These are phyloP conservation scores for Chloropsis hardwickii DNA, from an alignment of 2,113 vertebrate species.

Conservation along the genomic window DNA sequence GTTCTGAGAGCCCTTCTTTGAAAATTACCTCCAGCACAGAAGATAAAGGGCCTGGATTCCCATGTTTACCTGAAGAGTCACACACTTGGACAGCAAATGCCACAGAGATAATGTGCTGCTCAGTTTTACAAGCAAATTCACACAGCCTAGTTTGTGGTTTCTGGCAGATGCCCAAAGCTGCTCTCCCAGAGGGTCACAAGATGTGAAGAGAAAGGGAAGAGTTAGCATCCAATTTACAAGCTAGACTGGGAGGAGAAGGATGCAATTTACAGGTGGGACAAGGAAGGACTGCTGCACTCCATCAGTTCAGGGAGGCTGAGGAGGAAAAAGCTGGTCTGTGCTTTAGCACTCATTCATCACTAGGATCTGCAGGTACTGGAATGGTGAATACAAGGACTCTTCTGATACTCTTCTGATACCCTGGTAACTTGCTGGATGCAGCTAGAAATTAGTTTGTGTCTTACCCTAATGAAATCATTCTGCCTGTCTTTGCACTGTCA, in stretches of 20 bases:
- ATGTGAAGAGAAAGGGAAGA: background rate
- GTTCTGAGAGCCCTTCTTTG: background rate
- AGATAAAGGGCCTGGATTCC: background rate
- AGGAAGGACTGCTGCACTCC: background rate
- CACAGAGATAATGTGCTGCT: background rate
- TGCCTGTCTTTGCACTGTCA: background rate
- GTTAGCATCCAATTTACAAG: background rate
- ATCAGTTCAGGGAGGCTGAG: background rate
- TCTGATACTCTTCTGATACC: background rate
- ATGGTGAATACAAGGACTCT: background rate
- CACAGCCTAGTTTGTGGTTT: background rate
- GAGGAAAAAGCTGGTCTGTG: background rate
- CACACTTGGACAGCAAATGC: background rate
- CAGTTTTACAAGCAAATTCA: conserved; percentile 1
- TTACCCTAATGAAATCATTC: background rate
- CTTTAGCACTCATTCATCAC: background rate
- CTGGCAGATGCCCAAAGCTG: background rate
- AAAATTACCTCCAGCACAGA: background rate
- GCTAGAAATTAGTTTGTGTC: background rate
- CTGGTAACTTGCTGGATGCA: background rate
- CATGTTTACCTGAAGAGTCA: background rate
- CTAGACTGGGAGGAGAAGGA: background rate
- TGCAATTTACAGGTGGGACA: background rate
- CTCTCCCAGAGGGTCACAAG: background rate
- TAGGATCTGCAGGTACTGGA: background rate